Conservation (phyloP, 1,140 invertebrate species). For the Drosophila micromelanica region DNA sequence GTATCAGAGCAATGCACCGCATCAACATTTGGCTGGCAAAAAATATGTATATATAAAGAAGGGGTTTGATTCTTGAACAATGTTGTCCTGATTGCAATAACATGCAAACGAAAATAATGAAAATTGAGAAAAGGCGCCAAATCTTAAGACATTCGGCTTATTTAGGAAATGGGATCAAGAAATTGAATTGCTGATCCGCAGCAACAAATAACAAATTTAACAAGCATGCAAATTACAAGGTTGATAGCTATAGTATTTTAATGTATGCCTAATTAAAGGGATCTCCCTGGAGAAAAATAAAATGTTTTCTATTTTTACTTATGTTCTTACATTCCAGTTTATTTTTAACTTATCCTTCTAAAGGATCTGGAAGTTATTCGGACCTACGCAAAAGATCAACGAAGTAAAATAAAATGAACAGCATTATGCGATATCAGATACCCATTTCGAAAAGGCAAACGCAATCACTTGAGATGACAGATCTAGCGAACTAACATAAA, state of each 20-base stretch:
- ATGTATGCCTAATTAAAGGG: too few relatives aligned
- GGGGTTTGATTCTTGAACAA: slow-evolving; percentile 75
- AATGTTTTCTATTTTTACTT: background rate
- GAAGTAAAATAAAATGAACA: slow-evolving; percentile 47
- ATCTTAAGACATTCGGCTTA: slow-evolving; percentile 10
- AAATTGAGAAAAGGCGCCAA: slow-evolving; percentile 62
- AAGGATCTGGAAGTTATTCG: slow-evolving; percentile 2
- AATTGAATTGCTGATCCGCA: slow-evolving; percentile 12
- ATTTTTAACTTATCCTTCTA: background rate
- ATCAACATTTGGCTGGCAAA: slow-evolving; percentile 44
- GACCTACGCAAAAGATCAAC: slow-evolving; percentile 8
- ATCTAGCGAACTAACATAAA: slow-evolving; percentile 40
- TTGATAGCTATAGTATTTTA: too few relatives aligned
- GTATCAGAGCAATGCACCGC: slow-evolving; percentile 45
- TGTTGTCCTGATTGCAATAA: slow-evolving; percentile 75
- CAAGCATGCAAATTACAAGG: too few relatives aligned
- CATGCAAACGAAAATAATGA: slow-evolving; percentile 63
- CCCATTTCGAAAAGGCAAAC: slow-evolving; percentile 32
- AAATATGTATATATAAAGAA: slow-evolving; percentile 38
- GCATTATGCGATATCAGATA: slow-evolving; percentile 8
- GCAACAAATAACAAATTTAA: slow-evolving; percentile 21
- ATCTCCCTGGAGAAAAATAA: too few relatives aligned
- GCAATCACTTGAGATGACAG: slow-evolving; percentile 48
- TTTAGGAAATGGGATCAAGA: slow-evolving; percentile 1
- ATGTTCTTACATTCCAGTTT: too few relatives aligned